Base-by-base conservation (phyloP, 2,888 invertebrate species). In the Nephrotoma appendiculata region DNA sequence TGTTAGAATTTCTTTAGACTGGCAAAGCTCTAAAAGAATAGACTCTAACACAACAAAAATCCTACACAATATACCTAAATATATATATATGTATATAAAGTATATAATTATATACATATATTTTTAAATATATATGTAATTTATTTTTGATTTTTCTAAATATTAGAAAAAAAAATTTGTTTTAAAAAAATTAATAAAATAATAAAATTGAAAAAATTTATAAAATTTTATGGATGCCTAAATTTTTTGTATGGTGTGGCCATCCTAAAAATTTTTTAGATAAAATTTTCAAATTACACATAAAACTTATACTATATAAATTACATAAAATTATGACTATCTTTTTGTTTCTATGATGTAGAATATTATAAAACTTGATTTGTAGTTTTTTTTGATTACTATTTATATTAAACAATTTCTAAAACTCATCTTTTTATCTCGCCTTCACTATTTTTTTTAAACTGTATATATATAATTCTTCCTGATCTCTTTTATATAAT, bases 291-390 rank as follows among this genome's bases (percentile, higher is more conserved):
- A 71, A 85, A 85, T 15, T 85, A 85, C 85, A 85, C 85, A 85
- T 85, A 85, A 43, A 85, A 44, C 43, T 85, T 85, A 85, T 85
- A 44, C 85, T 85, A 85, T 44, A 85, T 85, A 85, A 85, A 85
- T 44, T 85, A 85, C 85, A 85, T 85, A 85, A 45, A 85, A 85
- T 43, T 85, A 84, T 44, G 85, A 44, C 85, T 85, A 85, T 44
- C 85, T 85, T 41, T 31, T 84, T 84, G 43, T 84, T 85, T 43
- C 84, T 84, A 84, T 84, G 84, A 84, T 84, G 84, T 42, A 84
- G 84, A 84, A 84, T 71, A 52, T 19, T 19, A 19, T 52, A 71
- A 71, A 71, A 31, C 71, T 71, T 19, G 6, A 19, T 48, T 52
- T 71, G 19, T 31, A 84, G 41, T 84, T 31, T 84, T 31, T 84